Conservation (phyloP, 2,113 vertebrate genomes). For the Vombatus ursinus region DNA sequence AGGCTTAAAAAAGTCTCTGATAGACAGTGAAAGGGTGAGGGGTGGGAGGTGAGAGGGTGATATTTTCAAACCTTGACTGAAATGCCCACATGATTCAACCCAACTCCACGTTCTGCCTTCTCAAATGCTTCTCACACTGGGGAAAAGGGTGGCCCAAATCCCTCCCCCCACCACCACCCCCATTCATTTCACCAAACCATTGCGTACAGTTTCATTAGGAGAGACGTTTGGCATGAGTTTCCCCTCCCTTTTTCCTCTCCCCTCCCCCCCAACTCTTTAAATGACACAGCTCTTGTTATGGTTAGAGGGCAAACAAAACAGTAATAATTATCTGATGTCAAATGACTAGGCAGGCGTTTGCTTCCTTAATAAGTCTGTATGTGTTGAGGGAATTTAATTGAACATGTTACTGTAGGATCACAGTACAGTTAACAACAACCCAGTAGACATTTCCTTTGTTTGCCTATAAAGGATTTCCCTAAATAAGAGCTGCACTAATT, state of each 20-base stretch:
- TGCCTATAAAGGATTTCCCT: not conserved
- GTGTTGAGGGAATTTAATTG: not conserved
- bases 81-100: not conserved
- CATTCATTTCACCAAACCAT: not conserved
- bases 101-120: not conserved
- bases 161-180: rapidly evolving
- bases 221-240: not conserved
- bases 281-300: not conserved
- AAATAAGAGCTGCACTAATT: not conserved
- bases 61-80: not conserved
- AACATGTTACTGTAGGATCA: not conserved
- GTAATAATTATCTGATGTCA: not conserved
- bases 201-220: not conserved
- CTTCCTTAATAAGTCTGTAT: not conserved
- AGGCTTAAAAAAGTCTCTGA: not conserved
- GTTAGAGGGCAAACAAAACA: not conserved
- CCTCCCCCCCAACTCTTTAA: not conserved
- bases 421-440: not conserved
- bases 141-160: not conserved
- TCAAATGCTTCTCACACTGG: not conserved
- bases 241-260: not conserved
- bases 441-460: not conserved
- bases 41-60: not conserved
- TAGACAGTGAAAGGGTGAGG: not conserved
- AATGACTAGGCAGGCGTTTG: not conserved